phyloP scores from a whole-genome alignment of 2,797 vertebrate species.

The Leucoraja ocellata region DNA sequence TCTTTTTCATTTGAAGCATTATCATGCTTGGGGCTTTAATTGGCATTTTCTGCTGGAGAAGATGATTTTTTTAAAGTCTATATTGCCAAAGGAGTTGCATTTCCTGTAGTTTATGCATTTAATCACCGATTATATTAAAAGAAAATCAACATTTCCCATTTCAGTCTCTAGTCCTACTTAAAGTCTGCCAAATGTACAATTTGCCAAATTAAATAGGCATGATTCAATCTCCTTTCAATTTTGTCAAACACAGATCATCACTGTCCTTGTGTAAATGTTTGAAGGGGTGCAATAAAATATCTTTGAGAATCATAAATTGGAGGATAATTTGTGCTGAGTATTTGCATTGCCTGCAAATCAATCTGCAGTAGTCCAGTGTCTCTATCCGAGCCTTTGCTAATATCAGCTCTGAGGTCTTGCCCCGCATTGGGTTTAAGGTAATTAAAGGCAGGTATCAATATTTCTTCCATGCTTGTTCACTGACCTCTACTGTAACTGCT shows the following conservation, averaged over 20 bases:
- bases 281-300: not conserved
- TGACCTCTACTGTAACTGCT: not conserved
- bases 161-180: not conserved
- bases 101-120: not conserved
- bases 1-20: not conserved
- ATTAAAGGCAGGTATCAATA: not conserved
- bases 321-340: not conserved
- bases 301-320: not conserved
- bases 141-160: not conserved
- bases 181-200: not conserved
- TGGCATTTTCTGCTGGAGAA: not conserved
- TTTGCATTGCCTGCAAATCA: not conserved
- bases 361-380: not conserved
- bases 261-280: not conserved
- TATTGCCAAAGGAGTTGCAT: not conserved
- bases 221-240: not conserved
- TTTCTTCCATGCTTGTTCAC: not conserved
- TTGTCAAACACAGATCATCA: not conserved
- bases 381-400: not conserved
- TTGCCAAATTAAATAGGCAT: not conserved
- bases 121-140: not conserved
- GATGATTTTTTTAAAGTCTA: not conserved
- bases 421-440: not conserved
- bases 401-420: not conserved
- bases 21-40: not conserved